phyloP scores from a whole-genome alignment of 37 sponge, comb jelly and placozoan species.

The Sycon ciliatum region DNA sequence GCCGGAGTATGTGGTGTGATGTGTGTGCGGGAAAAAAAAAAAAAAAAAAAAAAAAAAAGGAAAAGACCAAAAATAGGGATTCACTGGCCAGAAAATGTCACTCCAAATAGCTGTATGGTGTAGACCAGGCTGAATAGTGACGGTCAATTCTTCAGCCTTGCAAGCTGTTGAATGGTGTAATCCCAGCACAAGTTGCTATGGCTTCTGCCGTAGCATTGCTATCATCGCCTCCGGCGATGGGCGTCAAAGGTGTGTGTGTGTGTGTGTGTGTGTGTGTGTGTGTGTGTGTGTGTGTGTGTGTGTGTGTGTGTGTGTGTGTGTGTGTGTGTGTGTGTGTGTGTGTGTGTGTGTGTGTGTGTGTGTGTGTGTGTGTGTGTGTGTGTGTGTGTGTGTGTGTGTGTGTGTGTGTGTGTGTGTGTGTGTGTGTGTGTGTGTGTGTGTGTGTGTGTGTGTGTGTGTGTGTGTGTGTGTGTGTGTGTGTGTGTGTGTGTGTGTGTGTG shows the following conservation, averaged over 20 bases:
- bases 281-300: conserved; percentile 34
- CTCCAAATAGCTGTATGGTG: too few relatives aligned
- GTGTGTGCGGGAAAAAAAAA: background rate
- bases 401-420: conserved; percentile 37
- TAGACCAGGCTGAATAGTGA: too few relatives aligned
- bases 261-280: conserved; percentile 26
- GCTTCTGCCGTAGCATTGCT: too few relatives aligned
- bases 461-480: conserved; percentile 24
- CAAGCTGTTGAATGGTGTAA: too few relatives aligned
- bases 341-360: conserved; percentile 29
- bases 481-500: conserved; percentile 24
- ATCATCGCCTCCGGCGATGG: too few relatives aligned
- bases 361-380: conserved; percentile 33
- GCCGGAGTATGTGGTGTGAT: background rate
- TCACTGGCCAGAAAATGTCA: too few relatives aligned
- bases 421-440: conserved; percentile 37
- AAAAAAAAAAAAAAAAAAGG: too few relatives aligned
- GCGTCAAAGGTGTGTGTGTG: conserved; percentile 22
- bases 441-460: conserved; percentile 34
- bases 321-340: conserved; percentile 37
- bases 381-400: conserved; percentile 37
- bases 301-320: conserved; percentile 35
- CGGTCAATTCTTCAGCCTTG: background rate
- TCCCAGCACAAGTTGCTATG: too few relatives aligned
- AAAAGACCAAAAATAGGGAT: too few relatives aligned